Evolutionary conservation across 1,140 invertebrate genomes (phyloP).

Genomic region (Zaprionus lachaisei): DNA sequence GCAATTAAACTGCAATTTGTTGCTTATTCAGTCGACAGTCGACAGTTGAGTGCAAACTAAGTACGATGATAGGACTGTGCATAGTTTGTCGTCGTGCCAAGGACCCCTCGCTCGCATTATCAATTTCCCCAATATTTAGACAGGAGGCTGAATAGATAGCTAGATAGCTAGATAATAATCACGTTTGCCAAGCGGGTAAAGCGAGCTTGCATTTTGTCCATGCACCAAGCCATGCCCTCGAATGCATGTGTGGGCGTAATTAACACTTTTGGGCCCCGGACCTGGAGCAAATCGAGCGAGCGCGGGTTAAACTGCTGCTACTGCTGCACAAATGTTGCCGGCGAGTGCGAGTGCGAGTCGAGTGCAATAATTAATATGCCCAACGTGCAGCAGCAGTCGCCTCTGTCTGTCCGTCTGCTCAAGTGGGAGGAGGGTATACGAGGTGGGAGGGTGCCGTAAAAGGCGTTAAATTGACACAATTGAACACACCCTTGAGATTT

Average conservation of each 20-base stretch:
- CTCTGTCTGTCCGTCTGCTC: slow-evolving; percentile 1
- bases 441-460: slow-evolving; percentile 53
- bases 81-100: slow-evolving; percentile 32
- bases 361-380: slow-evolving; percentile 78
- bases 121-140: slow-evolving; percentile 79
- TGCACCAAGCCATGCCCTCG: slow-evolving; percentile 21
- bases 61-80: background rate
- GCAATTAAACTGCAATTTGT: slow-evolving; percentile 50
- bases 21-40: slow-evolving; percentile 36
- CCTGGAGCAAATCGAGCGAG: slow-evolving; percentile 54
- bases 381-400: slow-evolving; percentile 57
- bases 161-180: slow-evolving; percentile 60
- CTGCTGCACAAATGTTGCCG: slow-evolving; percentile 27
- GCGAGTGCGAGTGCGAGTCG: slow-evolving; percentile 28
- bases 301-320: slow-evolving; percentile 53
- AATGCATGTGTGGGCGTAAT: slow-evolving; percentile 49
- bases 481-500: slow-evolving; percentile 83
- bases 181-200: slow-evolving; percentile 68
- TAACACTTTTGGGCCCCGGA: slow-evolving; percentile 59
- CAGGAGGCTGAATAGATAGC: slow-evolving; percentile 49
- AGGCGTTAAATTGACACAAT: slow-evolving; percentile 84
- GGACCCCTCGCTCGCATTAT: slow-evolving; percentile 50
- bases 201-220: slow-evolving; percentile 63
- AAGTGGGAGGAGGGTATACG: slow-evolving; percentile 17
- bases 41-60: background rate